Percentiles rank a stretch among this genome's conserved stretches.
Conservation (phyloP, 2,888 invertebrate genomes). For the Allacma fusca region DNA sequence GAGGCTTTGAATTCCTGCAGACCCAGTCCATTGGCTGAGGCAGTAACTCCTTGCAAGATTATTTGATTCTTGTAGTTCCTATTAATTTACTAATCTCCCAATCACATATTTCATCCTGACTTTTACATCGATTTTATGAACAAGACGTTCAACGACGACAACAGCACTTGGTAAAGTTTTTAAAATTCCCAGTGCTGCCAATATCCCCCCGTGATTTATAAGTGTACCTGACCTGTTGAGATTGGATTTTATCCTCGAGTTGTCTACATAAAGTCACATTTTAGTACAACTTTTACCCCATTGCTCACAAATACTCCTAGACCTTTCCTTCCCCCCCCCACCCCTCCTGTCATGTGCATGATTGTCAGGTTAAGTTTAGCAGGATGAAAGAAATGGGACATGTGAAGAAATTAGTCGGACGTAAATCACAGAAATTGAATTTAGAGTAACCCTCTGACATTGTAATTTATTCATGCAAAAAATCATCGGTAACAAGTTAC, state of each 20-base stretch:
- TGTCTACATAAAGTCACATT: too few species aligned
- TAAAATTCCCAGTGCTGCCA: not conserved
- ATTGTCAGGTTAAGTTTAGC: too few species aligned
- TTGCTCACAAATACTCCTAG: too few species aligned
- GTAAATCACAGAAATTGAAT: not conserved
- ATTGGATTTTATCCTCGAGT: too few species aligned
- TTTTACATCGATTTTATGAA: not conserved
- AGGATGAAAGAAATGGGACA: not conserved
- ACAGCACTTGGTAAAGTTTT: not conserved
- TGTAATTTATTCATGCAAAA: conserved; percentile 6
- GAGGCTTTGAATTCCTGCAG: too few species aligned
- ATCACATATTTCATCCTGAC: not conserved
- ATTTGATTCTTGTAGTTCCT: not conserved
- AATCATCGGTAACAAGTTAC: not conserved
- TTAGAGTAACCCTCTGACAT: conserved; percentile 12
- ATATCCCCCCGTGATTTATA: too few species aligned
- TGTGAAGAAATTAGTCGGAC: not conserved
- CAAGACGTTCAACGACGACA: not conserved
- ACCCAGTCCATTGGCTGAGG: too few species aligned
- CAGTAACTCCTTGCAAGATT: too few species aligned
- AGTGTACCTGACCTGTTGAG: too few species aligned
- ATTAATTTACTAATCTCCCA: not conserved
- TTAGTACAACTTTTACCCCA: too few species aligned
- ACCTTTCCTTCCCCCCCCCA: too few species aligned
- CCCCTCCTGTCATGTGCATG: too few species aligned